Evolutionary conservation across 1,140 invertebrate species (phyloP).

Genomic region (Temnothorax curvispinosus): DNA sequence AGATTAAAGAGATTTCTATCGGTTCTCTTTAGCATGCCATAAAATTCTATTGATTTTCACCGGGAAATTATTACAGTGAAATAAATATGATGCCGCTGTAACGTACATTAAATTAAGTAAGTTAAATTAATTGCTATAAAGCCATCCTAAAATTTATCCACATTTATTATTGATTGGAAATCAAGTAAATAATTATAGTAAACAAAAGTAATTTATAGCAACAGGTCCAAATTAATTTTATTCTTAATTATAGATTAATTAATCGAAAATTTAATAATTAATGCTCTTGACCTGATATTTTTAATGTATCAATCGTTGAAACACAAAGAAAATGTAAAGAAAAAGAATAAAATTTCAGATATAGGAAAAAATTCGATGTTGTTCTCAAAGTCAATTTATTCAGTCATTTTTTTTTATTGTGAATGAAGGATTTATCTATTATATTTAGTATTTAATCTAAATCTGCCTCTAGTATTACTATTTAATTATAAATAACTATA

Average conservation of each 20-base stretch:
- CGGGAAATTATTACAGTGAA: constrained; percentile 16
- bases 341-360: background rate
- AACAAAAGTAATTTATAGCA: too few species aligned
- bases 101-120: background rate
- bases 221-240: background rate
- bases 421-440: background rate
- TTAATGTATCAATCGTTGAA: background rate
- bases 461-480: background rate
- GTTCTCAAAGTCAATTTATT: background rate
- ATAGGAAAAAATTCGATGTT: background rate
- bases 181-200: background rate
- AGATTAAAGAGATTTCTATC: constrained; percentile 52
- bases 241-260: background rate
- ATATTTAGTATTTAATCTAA: background rate
- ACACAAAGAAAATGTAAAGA: background rate
- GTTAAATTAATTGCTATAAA: constrained; percentile 7
- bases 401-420: background rate
- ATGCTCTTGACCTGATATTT: background rate
- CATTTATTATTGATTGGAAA: background rate
- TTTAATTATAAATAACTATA: background rate
- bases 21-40: constrained; percentile 38
- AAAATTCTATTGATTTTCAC: constrained; percentile 43
- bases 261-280: constrained; percentile 3
- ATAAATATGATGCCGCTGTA: constrained; percentile 12
- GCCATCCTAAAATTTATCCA: background rate